phyloP scores from a whole-genome alignment of 2,888 invertebrate genomes.

The Rhagophthalmus giganteus region DNA sequence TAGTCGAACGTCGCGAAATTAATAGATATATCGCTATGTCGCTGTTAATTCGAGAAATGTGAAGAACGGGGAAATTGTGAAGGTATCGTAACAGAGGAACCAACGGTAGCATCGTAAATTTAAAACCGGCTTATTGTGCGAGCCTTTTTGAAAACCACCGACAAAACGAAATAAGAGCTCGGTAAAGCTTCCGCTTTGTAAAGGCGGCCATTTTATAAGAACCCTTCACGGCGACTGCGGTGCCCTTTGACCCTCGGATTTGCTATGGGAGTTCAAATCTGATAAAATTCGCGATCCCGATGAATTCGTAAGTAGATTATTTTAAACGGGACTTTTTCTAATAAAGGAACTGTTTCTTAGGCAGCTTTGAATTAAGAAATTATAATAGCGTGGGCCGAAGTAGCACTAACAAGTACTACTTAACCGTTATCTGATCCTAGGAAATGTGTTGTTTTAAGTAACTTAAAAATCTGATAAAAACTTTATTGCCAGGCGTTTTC shows the following conservation, averaged over 20 bases:
- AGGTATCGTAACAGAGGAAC: too few relatives aligned
- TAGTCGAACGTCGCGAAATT: too few relatives aligned
- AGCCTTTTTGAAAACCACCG: conserved; percentile 35
- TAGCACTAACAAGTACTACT: conserved; percentile 17
- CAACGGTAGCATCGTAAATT: conserved; percentile 6
- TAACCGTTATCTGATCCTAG: conserved; percentile 30
- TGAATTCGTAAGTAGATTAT: conserved; percentile 35
- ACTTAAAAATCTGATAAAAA: conserved; percentile 34
- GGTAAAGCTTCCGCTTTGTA: conserved; percentile 37
- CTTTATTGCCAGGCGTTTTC: conserved; percentile 22
- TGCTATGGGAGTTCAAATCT: conserved; percentile 34
- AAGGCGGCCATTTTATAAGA: conserved; percentile 37
- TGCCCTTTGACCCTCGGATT: conserved; percentile 35
- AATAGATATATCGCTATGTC: too few relatives aligned
- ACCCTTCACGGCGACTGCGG: conserved; percentile 37
- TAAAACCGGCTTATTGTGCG: conserved; percentile 33
- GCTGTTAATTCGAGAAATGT: too few relatives aligned
- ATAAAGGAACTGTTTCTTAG: too few relatives aligned
- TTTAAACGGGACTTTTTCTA: too few relatives aligned
- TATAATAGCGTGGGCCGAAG: conserved; percentile 13
- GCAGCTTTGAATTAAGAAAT: conserved; percentile 20
- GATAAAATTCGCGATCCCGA: conserved; percentile 36
- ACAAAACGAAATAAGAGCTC: conserved; percentile 38
- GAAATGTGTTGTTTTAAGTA: conserved; percentile 32
- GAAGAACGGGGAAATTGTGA: too few relatives aligned